Conservation (phyloP, 2,888 invertebrate species). For the Axea sp. region DNA sequence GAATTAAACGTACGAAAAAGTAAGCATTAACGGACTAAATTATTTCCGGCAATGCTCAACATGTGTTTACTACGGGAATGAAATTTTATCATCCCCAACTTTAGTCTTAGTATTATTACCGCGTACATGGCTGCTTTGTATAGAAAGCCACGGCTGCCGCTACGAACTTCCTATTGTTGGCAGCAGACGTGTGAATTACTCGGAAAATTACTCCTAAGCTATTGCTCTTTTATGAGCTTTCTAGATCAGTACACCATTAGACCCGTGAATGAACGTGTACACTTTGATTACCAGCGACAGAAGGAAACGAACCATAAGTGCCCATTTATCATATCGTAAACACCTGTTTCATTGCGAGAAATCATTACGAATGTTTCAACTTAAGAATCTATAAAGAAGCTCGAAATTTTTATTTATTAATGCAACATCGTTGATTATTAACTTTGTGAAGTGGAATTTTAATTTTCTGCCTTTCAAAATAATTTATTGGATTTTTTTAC, state of each 20-base stretch:
- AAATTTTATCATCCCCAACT: slow-evolving; percentile 46
- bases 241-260: slow-evolving; percentile 43
- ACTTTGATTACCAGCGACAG: slow-evolving; percentile 22
- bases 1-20: not conserved
- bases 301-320: slow-evolving; percentile 6
- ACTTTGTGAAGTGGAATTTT: no score
- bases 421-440: no score
- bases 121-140: slow-evolving; percentile 35
- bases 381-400: not conserved
- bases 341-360: slow-evolving; percentile 2
- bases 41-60: slow-evolving; percentile 20
- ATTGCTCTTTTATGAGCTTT: slow-evolving; percentile 64
- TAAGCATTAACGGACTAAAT: slow-evolving; percentile 18
- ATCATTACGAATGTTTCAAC: not conserved
- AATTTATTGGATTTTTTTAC: no score
- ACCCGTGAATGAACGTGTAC: slow-evolving; percentile 26
- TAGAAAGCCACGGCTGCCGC: slow-evolving; percentile 39
- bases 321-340: slow-evolving; percentile 25
- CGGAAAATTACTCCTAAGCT: slow-evolving; percentile 64
- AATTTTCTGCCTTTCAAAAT: no score
- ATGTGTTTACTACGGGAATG: slow-evolving; percentile 37
- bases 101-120: slow-evolving; percentile 39
- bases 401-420: no score
- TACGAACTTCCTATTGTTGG: slow-evolving; percentile 44
- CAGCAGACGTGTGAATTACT: slow-evolving; percentile 46